These are phyloP conservation scores for Catalaphyllia jardinei DNA, from an alignment of 64 coral and sea anemone genomes.

Conservation along the genomic window DNA sequence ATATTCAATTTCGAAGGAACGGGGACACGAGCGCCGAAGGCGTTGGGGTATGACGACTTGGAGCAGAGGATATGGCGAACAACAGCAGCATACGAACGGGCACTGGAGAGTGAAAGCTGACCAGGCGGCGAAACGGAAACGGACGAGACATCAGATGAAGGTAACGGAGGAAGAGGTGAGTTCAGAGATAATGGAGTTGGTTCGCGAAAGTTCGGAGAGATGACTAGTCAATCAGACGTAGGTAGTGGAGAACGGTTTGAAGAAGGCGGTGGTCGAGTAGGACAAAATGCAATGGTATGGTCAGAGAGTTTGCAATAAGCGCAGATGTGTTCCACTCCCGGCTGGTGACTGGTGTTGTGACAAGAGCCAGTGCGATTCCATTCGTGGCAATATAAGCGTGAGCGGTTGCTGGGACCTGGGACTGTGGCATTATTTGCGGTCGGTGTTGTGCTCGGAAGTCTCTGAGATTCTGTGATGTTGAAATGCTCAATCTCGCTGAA, in stretches of 20 bases:
- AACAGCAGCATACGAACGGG: not conserved
- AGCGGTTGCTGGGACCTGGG: not conserved
- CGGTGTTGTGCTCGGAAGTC: not conserved
- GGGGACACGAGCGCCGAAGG: not conserved
- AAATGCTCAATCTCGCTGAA: constrained; percentile 5
- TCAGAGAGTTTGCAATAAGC: not conserved
- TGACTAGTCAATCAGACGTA: not conserved
- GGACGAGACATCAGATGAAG: too few species aligned
- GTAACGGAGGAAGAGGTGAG: too few species aligned
- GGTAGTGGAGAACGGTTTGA: not conserved
- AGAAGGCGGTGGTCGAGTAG: not conserved
- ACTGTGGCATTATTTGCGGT: too few species aligned
- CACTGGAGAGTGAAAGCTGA: not conserved
- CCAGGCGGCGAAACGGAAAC: not conserved
- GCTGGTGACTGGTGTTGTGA: not conserved
- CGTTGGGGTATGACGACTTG: not conserved
- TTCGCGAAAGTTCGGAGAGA: not conserved
- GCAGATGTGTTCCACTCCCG: not conserved
- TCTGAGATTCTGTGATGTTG: constrained; percentile 18
- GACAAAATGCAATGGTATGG: not conserved
- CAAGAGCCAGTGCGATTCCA: too few species aligned
- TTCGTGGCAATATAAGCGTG: too few species aligned
- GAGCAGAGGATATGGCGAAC: not conserved
- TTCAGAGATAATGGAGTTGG: too few species aligned
- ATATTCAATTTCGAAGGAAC: constrained; percentile 7